Evolutionary conservation across 2,888 invertebrate genomes (phyloP), one percentile per base, ranked within the genome.

Genomic region (Dryobota labecula): DNA sequence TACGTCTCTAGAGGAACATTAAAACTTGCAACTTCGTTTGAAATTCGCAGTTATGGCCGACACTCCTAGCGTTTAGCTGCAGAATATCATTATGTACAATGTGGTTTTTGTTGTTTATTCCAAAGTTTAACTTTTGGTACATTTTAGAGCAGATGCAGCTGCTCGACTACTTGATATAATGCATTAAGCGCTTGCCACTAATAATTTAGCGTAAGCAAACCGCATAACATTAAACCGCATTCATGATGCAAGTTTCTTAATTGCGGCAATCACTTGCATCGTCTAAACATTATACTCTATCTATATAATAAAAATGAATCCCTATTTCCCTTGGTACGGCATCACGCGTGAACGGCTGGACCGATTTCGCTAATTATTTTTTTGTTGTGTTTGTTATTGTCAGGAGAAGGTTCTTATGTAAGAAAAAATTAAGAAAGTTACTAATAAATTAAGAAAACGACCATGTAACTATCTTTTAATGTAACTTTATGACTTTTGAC

Each of bases 11-110:
- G 58, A 56, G 78, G 43, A 36, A 58, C 70, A 72, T 77, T 76
- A 77, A 85, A 83, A 76, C 70, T 78, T 80, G 67, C 78, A 78
- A 78, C 69, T 62, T 60, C 73, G 76, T 73, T 30, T 64, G 43
- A 72, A 77, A 70, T 70, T 76, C 38, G n/a, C 54, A 56, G 68
- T 53, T 72, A 72, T 78, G 47, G 49, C 70, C 33, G 54, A 45
- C 56, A 64, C 66, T 45, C 1, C 51, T 73, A 24, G 49, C 64
- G 36, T 64, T 80, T 73, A 61, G 54, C 36, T 69, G 66, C 63
- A 45, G 43, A 73, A 73, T 82, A 78, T 79, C 53, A 78, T 80
- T 72, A 63, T 73, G 47, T 56, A 80, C 79, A 82, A 56, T 80
- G 79, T 80, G 73, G 73, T 69, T 80, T 80, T 82, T 63, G 77